These are phyloP conservation scores for Drosophila longiperda DNA, from an alignment of 2,888 invertebrate species.

Conservation along the genomic window DNA sequence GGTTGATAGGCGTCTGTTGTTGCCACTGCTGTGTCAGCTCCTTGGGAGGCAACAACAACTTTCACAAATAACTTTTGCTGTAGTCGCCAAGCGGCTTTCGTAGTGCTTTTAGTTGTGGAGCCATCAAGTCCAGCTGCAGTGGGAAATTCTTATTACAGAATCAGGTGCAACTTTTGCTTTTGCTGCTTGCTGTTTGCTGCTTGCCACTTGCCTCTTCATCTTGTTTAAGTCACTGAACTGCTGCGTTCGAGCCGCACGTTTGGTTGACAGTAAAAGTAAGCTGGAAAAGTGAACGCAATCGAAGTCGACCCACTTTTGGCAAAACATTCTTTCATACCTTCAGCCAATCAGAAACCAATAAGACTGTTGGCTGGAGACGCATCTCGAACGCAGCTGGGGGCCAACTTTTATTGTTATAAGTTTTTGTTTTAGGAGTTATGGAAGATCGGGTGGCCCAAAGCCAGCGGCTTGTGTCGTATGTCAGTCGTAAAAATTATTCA, in stretches of 20 bases:
- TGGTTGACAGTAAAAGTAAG: slow-evolving; percentile 79
- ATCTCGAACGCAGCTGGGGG: slow-evolving; percentile 40
- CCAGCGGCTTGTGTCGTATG: slow-evolving; percentile 64
- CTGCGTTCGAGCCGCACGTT: slow-evolving; percentile 63
- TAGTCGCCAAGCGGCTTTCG: slow-evolving; percentile 37
- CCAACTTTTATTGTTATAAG: slow-evolving; percentile 18
- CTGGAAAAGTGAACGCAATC: slow-evolving; percentile 75
- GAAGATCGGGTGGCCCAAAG: slow-evolving; percentile 74
- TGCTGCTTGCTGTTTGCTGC: slow-evolving; percentile 30
- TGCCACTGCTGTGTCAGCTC: slow-evolving; percentile 43
- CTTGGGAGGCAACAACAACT: slow-evolving; percentile 75
- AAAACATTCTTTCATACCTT: slow-evolving; percentile 41
- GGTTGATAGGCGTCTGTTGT: slow-evolving; percentile 49
- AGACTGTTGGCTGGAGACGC: slow-evolving; percentile 30
- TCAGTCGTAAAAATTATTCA: slow-evolving; percentile 61
- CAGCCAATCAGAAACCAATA: slow-evolving; percentile 21
- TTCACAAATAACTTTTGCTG: slow-evolving; percentile 69
- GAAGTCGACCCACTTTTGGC: slow-evolving; percentile 59
- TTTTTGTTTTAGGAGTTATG: slow-evolving; percentile 1
- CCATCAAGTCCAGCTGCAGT: slow-evolving; percentile 20
- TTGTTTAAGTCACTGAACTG: slow-evolving; percentile 73
- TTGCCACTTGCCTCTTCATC: slow-evolving; percentile 14
- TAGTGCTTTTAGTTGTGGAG: slow-evolving; percentile 1
- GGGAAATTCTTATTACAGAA: slow-evolving; percentile 77
- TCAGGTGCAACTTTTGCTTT: slow-evolving; percentile 79